These are phyloP conservation scores for Yasuhikotakia modesta DNA, from an alignment of 2,797 vertebrate genomes.

Conservation along the genomic window DNA sequence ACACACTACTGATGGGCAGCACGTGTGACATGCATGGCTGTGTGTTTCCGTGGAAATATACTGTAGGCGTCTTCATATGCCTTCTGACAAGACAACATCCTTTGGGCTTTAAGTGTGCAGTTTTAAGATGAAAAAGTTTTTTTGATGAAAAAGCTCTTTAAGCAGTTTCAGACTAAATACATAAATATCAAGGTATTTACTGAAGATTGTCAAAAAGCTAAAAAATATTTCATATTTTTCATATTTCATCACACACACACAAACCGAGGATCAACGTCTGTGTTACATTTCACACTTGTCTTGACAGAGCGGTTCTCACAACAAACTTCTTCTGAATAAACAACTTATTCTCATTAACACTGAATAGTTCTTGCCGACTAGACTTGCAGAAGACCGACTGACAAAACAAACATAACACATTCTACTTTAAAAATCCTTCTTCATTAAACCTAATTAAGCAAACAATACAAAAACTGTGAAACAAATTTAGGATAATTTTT, in stretches of 20 bases:
- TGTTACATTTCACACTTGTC: constrained; percentile 61
- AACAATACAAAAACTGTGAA: background rate
- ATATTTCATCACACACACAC: background rate
- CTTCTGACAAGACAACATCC: background rate
- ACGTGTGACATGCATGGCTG: constrained; percentile 12
- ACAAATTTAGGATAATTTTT: background rate
- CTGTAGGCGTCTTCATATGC: constrained; percentile 13
- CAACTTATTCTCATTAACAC: constrained; percentile 74
- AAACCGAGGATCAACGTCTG: constrained; percentile 7
- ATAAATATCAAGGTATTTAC: background rate
- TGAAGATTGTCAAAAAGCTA: background rate
- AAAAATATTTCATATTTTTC: background rate
- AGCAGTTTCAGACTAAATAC: background rate
- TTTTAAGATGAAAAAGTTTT: background rate
- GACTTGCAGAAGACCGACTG: background rate
- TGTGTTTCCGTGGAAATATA: constrained; percentile 9
- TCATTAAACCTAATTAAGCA: background rate
- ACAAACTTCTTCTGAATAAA: constrained; percentile 72
- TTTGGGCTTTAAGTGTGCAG: background rate
- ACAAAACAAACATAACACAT: background rate
- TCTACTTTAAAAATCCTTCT: background rate
- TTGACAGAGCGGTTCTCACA: constrained; percentile 75
- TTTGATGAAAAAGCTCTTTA: too few species aligned
- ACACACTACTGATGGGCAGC: constrained; percentile 5
- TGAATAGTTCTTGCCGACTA: constrained; percentile 65